These are phyloP conservation scores for Scaptodrosophila lebanonensis DNA, from an alignment of 1,140 invertebrate genomes.

Conservation along the genomic window DNA sequence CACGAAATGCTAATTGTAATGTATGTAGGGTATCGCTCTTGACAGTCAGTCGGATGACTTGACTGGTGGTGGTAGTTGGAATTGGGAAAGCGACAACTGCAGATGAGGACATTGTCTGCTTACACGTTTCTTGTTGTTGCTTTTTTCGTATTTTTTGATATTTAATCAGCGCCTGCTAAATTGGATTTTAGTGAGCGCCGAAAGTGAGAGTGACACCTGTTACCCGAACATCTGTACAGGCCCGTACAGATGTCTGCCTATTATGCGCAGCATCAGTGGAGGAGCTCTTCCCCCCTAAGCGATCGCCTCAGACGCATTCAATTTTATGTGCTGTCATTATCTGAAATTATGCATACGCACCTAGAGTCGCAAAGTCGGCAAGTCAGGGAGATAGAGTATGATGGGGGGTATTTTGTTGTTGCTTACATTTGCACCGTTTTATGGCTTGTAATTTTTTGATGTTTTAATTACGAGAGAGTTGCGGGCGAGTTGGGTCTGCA, in stretches of 20 bases:
- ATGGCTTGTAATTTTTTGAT: too few species aligned
- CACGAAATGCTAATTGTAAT: conserved; percentile 61
- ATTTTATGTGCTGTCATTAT: conserved; percentile 66
- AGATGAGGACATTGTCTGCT: too few species aligned
- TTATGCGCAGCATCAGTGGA: conserved; percentile 13
- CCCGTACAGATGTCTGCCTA: too few species aligned
- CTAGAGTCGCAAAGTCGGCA: conserved; percentile 11
- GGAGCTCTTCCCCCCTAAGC: conserved; percentile 31
- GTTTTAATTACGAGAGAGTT: too few species aligned
- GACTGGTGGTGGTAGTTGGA: neutral
- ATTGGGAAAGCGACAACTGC: too few species aligned
- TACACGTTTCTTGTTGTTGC: too few species aligned
- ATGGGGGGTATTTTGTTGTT: too few species aligned
- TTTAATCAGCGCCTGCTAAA: neutral
- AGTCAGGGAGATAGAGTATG: too few species aligned
- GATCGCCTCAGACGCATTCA: conserved; percentile 63
- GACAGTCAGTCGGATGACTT: neutral
- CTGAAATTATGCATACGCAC: conserved; percentile 74
- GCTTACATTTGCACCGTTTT: too few species aligned
- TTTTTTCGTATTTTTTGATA: too few species aligned
- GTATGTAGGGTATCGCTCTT: conserved; percentile 38
- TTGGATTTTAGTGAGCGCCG: conserved; percentile 29
- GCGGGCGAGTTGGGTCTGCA: too few species aligned
- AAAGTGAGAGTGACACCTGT: conserved; percentile 67
- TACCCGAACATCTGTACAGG: too few species aligned